Evolutionary conservation across 1,140 invertebrate genomes (phyloP), one percentile per base, ranked within the genome.

Genomic region (Proctacanthus coquilletti): DNA sequence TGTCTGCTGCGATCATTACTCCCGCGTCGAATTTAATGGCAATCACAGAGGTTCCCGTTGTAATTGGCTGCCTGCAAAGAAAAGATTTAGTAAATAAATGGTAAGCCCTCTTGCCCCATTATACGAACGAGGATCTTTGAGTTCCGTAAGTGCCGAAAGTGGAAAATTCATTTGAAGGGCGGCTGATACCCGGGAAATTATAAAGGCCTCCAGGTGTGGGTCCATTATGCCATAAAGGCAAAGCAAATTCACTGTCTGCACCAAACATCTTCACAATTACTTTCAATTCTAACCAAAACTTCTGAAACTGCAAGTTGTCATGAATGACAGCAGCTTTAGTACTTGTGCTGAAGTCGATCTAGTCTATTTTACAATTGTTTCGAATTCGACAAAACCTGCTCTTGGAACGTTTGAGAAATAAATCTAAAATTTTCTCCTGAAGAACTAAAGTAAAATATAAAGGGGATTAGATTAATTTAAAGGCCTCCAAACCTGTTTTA

Each of bases 1-100:
- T 77, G 63, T 98, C 93, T 20, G 88, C 91, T 33, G 87, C 89
- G 31, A 98, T 74, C 13, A 94, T 68, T 15, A 95, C 77, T 33
- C 94, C 94, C 50, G 76, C 77, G 53, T 93, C 75, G 52, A 82
- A 97, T 42, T 77, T 74, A 6, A 97, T 50, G 17, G 79, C 92
- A 23, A 97, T 58, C 0, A 96, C 85, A 3, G 91, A 93, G 11
- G 89, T 84, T 19, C 85, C 86, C 11, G 88, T 95, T 6, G 85
- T 86, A 34, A 84, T 77, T 4, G 89, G 87, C 35, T 69, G 61
- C 31, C 85, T 89, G 47, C 42, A 68, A 47, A 45, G n/a, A 18
- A 33, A 38, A 39, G 13, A 4, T 3, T 21, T 34, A 19, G 9
- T 30, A 32, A 18, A 14, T 39, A 11, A 15, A 2, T 23, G 21